Evolutionary conservation across 2,888 invertebrate species (phyloP), one percentile per base, ranked within the genome.

Genomic region (Drosophila kuntzei): DNA sequence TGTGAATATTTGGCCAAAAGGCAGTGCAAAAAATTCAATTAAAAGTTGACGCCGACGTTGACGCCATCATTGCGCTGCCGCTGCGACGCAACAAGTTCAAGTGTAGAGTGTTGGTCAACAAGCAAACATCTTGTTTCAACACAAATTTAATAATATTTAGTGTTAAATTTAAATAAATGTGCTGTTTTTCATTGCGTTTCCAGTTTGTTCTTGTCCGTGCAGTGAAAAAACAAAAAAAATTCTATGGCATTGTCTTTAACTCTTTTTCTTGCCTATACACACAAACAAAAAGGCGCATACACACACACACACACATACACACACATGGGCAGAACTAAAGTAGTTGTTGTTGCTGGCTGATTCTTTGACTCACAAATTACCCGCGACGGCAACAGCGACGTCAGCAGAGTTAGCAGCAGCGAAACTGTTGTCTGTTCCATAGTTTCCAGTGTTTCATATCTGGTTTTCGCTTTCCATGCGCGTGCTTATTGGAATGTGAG

Each of bases 311-410:
- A 47, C 29, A 34, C 39, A 50, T 27, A 25, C 44, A 43, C 41
- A 25, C 32, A 50, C 12, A 59, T 39, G 51, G 44, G 47, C 55
- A 53, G 36, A 50, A 34, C 67, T 58, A 44, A 62, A 62, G 64
- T 74, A 59, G 70, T 77, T 80, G 63, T 44, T 76, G 54, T 65
- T 74, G 66, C 66, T 77, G 76, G 58, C 59, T 76, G 80, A 87
- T 84, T 84, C 89, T 85, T 87, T 85, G 89, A 85, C 83, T 88
- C 88, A 88, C 86, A 89, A 85, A 89, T 83, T 82, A 75, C 65
- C 86, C 78, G 76, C 76, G 66, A 77, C 79, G 69, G 61, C 66
- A 63, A 60, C 84, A 53, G 67, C 84, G 71, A 60, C 67, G 71
- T 46, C 64, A 51, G 59, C 70, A 70, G 70, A 39, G 46, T 16